Conservation (phyloP, 2,113 vertebrate genomes). For the Heteronetta atricapilla region DNA sequence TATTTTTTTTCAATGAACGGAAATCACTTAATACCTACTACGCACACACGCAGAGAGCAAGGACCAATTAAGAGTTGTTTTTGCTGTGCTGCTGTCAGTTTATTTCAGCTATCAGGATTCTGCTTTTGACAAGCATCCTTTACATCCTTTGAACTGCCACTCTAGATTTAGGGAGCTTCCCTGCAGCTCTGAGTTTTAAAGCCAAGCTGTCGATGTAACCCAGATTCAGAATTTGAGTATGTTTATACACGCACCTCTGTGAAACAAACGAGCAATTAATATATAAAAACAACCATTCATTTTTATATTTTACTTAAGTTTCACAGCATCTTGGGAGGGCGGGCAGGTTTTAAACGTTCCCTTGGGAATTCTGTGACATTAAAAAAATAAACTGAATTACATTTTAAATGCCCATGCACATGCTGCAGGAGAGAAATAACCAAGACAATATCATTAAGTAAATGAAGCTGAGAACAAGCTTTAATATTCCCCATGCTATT, state of each 20-base stretch:
- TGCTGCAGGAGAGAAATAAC: background rate
- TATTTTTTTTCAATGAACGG: background rate
- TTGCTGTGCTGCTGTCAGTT: background rate
- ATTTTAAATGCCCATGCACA: background rate
- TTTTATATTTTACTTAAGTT: background rate
- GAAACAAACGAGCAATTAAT: background rate
- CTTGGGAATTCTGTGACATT: background rate
- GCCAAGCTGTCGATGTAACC: background rate
- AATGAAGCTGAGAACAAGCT: conserved; percentile 4
- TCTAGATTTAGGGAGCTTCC: background rate
- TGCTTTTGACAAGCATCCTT: background rate
- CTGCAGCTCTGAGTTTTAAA: conserved; percentile 4
- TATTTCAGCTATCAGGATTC: background rate
- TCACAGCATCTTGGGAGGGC: background rate
- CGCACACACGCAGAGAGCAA: background rate
- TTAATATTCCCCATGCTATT: background rate
- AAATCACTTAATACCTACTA: background rate
- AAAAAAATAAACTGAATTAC: background rate
- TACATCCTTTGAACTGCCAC: conserved; percentile 7
- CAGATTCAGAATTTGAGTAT: background rate
- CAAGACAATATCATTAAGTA: conserved; percentile 1
- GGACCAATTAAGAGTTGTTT: background rate
- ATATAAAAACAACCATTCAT: background rate
- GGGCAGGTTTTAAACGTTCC: background rate
- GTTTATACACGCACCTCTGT: background rate